Evolutionary conservation across 2,113 vertebrate genomes (phyloP).

Genomic region (Bubo scandiacus): DNA sequence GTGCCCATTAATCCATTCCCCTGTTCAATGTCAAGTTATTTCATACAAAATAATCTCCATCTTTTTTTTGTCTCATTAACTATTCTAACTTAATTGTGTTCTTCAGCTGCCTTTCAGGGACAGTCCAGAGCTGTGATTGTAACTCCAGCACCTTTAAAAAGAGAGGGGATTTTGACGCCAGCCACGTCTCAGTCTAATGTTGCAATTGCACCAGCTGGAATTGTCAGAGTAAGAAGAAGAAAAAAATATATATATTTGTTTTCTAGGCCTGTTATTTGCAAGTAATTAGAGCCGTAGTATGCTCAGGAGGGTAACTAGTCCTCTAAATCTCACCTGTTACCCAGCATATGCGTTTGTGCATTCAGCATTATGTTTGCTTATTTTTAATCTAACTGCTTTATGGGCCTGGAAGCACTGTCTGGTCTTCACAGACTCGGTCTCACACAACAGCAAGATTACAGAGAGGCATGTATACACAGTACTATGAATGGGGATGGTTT

Average conservation of each 20-base stretch:
- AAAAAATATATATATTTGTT: neutral
- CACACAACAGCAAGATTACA: neutral
- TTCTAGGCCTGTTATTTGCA: constrained; percentile 18
- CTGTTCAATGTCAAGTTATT: neutral
- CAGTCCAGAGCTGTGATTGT: constrained; percentile 86
- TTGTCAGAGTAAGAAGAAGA: constrained; percentile 80
- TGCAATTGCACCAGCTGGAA: constrained; percentile 83
- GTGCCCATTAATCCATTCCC: neutral
- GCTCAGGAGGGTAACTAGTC: neutral
- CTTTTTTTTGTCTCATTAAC: neutral
- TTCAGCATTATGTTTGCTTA: neutral
- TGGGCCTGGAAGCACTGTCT: neutral
- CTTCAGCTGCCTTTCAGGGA: constrained; percentile 82
- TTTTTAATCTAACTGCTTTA: neutral
- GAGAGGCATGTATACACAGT: neutral
- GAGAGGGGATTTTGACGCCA: constrained; percentile 79
- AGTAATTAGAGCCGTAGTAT: neutral
- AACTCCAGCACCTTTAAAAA: constrained; percentile 84
- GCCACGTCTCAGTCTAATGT: constrained; percentile 78
- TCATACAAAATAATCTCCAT: neutral
- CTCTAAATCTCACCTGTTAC: neutral
- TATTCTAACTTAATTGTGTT: constrained; percentile 33
- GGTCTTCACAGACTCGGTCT: neutral
- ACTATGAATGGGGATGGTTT: neutral
- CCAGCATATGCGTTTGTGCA: neutral